phyloP scores from a whole-genome alignment of 2,113 vertebrate species.

The Eudyptes chrysolophus region DNA sequence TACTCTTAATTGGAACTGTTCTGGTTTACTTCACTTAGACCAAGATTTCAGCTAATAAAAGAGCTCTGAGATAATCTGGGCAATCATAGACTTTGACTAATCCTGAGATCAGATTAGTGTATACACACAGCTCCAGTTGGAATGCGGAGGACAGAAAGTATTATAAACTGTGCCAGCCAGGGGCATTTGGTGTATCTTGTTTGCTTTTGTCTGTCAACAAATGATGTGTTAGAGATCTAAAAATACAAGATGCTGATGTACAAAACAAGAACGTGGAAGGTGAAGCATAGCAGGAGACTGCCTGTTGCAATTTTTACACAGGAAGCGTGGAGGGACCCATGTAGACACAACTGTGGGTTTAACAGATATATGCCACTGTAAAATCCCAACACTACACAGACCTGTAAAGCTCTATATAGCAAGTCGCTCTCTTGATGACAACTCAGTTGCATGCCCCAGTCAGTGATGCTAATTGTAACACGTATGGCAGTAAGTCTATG shows the following conservation, averaged over 20 bases:
- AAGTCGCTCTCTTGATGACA: neutral
- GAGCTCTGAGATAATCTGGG: neutral
- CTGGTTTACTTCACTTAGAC: neutral
- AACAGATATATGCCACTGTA: fast-evolving
- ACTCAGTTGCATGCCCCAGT: too few species aligned
- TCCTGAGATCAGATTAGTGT: neutral
- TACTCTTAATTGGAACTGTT: neutral
- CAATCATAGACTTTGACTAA: neutral
- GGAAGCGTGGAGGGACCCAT: neutral
- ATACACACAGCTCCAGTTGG: neutral
- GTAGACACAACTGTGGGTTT: neutral
- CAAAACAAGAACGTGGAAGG: neutral
- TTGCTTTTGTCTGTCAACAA: neutral
- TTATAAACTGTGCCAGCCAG: neutral
- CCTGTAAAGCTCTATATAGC: neutral
- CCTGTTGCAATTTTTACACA: neutral
- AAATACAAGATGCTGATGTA: neutral
- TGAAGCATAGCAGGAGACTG: neutral
- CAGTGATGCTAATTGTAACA: neutral
- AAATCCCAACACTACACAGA: neutral
- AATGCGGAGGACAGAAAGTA: neutral
- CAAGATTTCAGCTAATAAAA: neutral
- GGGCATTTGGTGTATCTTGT: neutral
- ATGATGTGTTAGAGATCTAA: neutral
- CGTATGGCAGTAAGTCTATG: neutral